Base-by-base conservation (phyloP, 1,140 invertebrate genomes). In the Orchestia grillus region DNA sequence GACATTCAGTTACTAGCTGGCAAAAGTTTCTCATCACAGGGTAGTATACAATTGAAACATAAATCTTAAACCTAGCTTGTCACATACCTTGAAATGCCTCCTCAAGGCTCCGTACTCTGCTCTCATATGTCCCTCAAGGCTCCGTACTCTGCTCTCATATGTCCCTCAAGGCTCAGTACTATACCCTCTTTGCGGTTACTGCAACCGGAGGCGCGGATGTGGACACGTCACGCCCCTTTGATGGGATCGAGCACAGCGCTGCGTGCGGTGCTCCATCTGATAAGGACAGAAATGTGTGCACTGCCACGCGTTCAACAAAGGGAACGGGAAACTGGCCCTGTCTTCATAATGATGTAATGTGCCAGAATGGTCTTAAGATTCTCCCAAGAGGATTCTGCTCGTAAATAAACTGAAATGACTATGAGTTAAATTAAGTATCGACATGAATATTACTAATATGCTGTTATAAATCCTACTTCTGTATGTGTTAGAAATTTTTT, bases 211-310 rank as follows among this genome's bases (percentile, higher is more conserved):
- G 43, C 36, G 92, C 44, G 43, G 92, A 45, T 94, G 92, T 19
- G 11, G 92, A 94, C 92, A 44, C 92, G 11, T 28, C 92, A 94
- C 92, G 92, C 92, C 92, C 44, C 92, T 94, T 94, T 94, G 92
- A 94, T 94, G 44, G 92, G 92, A 94, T 94, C 92, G 44, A 94
- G 92, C 92, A 19, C 1, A 45, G 43, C 6, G 43, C 92, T 36
- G 92, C 92, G 92, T 47, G 43, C 44, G 92, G 92, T 47, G 88
- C 44, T 19, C 87, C 88, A 91, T 91, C 88, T 91, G 88, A 91
- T 91, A 91, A 91, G 42, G 88, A 91, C 44, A 43, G 28, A 44
- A 77, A 77, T 77, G 62, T 77, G 88, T 90, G 88, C 88, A 90
- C 41, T 90, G 88, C 88, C 88, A 90, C 88, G 88, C 88, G 88